Conservation (phyloP, 2,113 vertebrate species). For the Pelodiscus sinensis region DNA sequence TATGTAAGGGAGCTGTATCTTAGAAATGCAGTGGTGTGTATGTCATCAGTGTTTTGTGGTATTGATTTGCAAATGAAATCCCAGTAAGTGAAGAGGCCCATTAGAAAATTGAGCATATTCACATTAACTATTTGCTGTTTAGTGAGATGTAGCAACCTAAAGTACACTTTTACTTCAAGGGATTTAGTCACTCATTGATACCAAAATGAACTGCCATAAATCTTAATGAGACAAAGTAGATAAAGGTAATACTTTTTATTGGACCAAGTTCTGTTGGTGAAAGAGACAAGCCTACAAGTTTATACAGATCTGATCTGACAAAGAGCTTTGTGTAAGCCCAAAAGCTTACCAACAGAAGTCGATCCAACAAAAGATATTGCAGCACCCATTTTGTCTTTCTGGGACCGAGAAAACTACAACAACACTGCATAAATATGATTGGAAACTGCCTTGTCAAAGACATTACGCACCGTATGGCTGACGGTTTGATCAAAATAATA, state of each 20-base stretch:
- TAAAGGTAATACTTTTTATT: not conserved
- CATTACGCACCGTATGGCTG: not conserved
- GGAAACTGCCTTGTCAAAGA: not conserved
- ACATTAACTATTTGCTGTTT: not conserved
- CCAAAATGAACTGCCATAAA: not conserved
- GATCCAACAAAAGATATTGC: not conserved
- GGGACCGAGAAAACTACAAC: not conserved
- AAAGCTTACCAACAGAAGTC: not conserved
- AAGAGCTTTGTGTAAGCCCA: not conserved
- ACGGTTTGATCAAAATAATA: not conserved
- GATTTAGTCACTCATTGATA: not conserved
- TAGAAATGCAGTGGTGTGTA: not conserved
- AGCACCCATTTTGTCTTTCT: not conserved
- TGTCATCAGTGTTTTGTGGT: not conserved
- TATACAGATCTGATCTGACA: not conserved
- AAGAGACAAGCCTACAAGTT: not conserved
- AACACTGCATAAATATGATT: not conserved
- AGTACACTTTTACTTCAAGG: not conserved
- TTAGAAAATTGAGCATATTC: not conserved
- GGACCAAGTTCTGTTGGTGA: not conserved
- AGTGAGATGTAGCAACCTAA: not conserved
- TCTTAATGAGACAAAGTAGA: not conserved
- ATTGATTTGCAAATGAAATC: not conserved
- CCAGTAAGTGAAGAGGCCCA: not conserved
- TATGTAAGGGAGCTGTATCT: not conserved